phyloP scores from a whole-genome alignment of 2,888 invertebrate species.

The Eulithis testata region DNA sequence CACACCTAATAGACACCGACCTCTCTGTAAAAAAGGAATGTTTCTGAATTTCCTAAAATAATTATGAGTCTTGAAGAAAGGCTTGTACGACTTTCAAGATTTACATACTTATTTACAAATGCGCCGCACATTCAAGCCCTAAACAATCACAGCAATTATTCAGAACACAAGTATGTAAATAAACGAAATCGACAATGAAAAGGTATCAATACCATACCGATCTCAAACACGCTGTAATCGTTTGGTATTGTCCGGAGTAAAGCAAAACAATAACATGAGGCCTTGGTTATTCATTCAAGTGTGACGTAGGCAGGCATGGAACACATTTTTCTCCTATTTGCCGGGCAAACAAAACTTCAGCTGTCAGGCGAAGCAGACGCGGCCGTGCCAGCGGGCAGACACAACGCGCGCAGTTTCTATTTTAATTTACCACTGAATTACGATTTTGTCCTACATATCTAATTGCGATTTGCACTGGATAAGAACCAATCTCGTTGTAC shows the following conservation, averaged over 20 bases:
- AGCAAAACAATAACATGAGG: slow-evolving; percentile 68
- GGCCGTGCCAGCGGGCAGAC: slow-evolving; percentile 60
- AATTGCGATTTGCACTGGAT: slow-evolving; percentile 51
- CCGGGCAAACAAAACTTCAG: slow-evolving; percentile 69
- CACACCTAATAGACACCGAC: too few relatives aligned
- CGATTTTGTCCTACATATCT: slow-evolving; percentile 47
- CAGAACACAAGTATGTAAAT: slow-evolving; percentile 33
- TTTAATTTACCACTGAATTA: slow-evolving; percentile 53
- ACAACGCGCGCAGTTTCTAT: slow-evolving; percentile 59
- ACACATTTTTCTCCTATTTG: slow-evolving; percentile 77
- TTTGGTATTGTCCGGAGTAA: slow-evolving; percentile 55
- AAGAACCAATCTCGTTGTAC: slow-evolving; percentile 47
- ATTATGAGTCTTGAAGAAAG: too few relatives aligned
- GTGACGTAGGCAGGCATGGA: slow-evolving; percentile 74
- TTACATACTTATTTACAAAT: not conserved
- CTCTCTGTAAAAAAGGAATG: too few relatives aligned
- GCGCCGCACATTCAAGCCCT: not conserved
- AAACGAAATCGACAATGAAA: slow-evolving; percentile 37
- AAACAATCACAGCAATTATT: slow-evolving; percentile 20
- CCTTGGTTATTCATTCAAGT: slow-evolving; percentile 75
- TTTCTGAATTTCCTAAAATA: too few relatives aligned
- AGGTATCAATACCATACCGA: slow-evolving; percentile 39
- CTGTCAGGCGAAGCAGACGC: slow-evolving; percentile 58
- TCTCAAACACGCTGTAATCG: slow-evolving; percentile 46
- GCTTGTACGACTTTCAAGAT: too few relatives aligned